phyloP scores from a whole-genome alignment of 2,797 vertebrate species.

The Cuniculus paca region DNA sequence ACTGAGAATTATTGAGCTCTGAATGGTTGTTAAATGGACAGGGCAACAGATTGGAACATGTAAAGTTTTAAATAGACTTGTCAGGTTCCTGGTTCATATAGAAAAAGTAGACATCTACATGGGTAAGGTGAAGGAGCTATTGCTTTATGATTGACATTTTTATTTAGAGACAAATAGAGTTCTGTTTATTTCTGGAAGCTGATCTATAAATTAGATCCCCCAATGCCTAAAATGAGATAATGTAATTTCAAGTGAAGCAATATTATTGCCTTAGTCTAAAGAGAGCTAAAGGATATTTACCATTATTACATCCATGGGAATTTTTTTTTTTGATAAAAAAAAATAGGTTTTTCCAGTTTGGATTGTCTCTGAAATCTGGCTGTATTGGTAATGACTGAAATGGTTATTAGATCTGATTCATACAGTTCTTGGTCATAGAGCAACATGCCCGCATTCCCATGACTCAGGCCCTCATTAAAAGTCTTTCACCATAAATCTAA shows the following conservation, averaged over 20 bases:
- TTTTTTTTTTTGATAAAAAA: slow-evolving; percentile 42
- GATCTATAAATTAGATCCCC: slow-evolving; percentile 51
- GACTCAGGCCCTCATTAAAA: slow-evolving; percentile 52
- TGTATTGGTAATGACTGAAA: slow-evolving; percentile 50
- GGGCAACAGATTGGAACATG: neutral
- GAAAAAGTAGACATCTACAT: slow-evolving; percentile 2
- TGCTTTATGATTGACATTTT: slow-evolving; percentile 63
- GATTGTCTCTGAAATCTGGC: slow-evolving; percentile 34
- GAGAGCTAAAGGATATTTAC: slow-evolving; percentile 57
- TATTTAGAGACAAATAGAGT: slow-evolving; percentile 59
- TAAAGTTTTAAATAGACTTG: slow-evolving; percentile 1
- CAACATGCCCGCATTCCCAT: neutral
- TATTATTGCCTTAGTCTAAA: slow-evolving; percentile 15
- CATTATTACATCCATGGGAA: slow-evolving; percentile 49
- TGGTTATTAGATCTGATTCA: slow-evolving; percentile 63
- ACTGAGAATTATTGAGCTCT: neutral
- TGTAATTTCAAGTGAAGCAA: slow-evolving; percentile 51
- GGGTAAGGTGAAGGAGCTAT: neutral
- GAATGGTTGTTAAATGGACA: neutral
- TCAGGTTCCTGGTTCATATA: neutral
- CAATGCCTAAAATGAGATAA: slow-evolving; percentile 28
- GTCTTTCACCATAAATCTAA: slow-evolving; percentile 51
- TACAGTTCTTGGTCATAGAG: slow-evolving; percentile 52
- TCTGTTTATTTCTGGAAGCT: slow-evolving; percentile 19
- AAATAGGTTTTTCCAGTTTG: neutral